Percentiles rank a stretch among this genome's conserved stretches.
phyloP scores from a whole-genome alignment of 1,140 invertebrate genomes.

The Calycopis cecrops region DNA sequence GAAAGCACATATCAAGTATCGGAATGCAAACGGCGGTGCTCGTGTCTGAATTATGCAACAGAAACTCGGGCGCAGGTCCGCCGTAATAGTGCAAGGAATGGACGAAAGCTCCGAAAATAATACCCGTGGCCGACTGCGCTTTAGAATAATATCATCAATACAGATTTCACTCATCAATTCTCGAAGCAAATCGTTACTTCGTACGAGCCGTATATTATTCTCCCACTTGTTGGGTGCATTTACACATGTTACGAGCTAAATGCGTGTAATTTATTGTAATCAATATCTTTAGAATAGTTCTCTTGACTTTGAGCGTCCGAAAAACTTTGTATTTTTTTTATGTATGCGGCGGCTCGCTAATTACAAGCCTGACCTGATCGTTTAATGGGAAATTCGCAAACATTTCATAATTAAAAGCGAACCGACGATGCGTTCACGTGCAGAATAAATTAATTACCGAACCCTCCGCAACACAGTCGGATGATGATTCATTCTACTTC shows the following conservation, averaged over 20 bases:
- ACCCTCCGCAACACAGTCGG: constrained; percentile 16
- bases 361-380: constrained; percentile 57
- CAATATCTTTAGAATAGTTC: background rate
- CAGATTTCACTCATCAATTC: constrained; percentile 35
- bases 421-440: constrained; percentile 49
- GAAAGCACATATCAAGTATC: constrained; percentile 72
- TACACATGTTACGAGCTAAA: too few species aligned
- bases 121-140: constrained; percentile 34
- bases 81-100: constrained; percentile 63
- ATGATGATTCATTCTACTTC: too few species aligned
- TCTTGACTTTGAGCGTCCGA: background rate
- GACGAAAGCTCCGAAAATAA: constrained; percentile 63
- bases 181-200: constrained; percentile 10
- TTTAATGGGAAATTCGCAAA: constrained; percentile 66
- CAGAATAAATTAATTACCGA: constrained; percentile 57
- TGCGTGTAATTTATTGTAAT: too few species aligned
- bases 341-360: constrained; percentile 52
- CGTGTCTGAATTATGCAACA: constrained; percentile 72
- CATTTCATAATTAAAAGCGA: constrained; percentile 63
- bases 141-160: constrained; percentile 28
- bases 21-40: constrained; percentile 68
- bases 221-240: background rate
- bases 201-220: background rate
- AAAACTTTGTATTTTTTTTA: constrained; percentile 28
- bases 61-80: constrained; percentile 45